Evolutionary conservation across 2,797 vertebrate genomes (phyloP), one percentile per base, ranked within the genome.

Genomic region (Gephyroberyx darwinii): DNA sequence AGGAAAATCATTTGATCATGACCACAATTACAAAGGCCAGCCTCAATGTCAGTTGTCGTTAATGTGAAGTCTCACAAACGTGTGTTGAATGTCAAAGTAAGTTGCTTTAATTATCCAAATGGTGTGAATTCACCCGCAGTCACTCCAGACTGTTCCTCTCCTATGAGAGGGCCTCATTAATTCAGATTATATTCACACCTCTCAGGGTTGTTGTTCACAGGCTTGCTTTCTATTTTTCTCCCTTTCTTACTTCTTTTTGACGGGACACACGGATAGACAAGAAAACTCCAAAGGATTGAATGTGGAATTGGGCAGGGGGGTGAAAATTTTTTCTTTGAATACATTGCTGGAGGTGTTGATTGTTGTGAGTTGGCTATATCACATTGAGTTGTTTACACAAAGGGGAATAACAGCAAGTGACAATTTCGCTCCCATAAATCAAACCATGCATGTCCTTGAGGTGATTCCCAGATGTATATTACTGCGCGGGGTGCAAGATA

Each of bases 111-210:
- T 91, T 90, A 90, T 81, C 79, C 75, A 72, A 83, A 86, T 83
- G 72, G 84, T 85, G 75, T 66, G 50, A 77, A 80, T 84, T 87
- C 65, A 86, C 52, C 71, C 59, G n/a, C 65, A 80, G 72, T 89
- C 85, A 78, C 76, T 84, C 76, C 72, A 76, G 80, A 85, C 72
- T 9, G 63, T 71, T 87, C 63, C 56, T 75, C 71, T 83, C 75
- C 65, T 75, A 77, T 76, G 71, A 88, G 80, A 67, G 71, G 75
- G 86, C 89, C 86, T 93, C 89, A 93, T 93, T 93, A 91, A 90
- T 90, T 93, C 89, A 74, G 67, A 93, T 91, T 89, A 88, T 72
- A 88, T 92, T 93, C 86, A 90, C 91, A 93, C 89, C 89, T 91
- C 78, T 87, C 86, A 75, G 55, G 75, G 74, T 82, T 84, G 75